Evolutionary conservation across 2,113 vertebrate genomes (phyloP), one percentile per base, ranked within the genome.

Genomic region (Gadus chalcogrammus): DNA sequence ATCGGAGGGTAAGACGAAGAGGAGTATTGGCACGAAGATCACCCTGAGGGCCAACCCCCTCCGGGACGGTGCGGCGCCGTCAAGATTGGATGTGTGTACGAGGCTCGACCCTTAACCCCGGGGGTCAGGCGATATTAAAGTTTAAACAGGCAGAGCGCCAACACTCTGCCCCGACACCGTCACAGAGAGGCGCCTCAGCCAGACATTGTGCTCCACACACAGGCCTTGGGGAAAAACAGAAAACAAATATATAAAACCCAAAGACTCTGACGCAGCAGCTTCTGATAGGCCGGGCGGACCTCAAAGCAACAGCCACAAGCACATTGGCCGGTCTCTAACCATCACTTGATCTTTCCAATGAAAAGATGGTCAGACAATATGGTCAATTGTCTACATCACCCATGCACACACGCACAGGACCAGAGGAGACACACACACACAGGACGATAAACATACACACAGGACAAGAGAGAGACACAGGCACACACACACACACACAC

Each of bases 71-170:
- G 72, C 53, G 65, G 70, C 56, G 48, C 66, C 75, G 72, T 61
- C 66, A 12, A 84, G 81, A 87, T 82, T 88, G 80, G 72, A 86
- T 79, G 82, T 76, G 71, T 72, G 56, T 81, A 77, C 82, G 83
- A 84, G 77, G 67, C 67, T 80, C 42, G 8, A 48, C 12, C 9
- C 8, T 80, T 85, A 83, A 84, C 64, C 80, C 15, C 11, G 60
- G 76, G 35, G 86, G 82, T 81, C 59, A 74, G 72, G 24, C 73
- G 78, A 68, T 71, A 82, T 85, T 81, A 79, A 87, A 86, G 77
- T 85, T 82, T 84, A 80, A 84, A 85, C 78, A 88, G 78, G 20
- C 17, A 28, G 62, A 70, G 53, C 53, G 15, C 1, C 55, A 52
- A 62, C 68, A 42, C 69, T 76, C 74, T 61, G 72, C 52, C 72